phyloP scores from a whole-genome alignment of 2,888 invertebrate genomes.

The Nebria brevicollis region DNA sequence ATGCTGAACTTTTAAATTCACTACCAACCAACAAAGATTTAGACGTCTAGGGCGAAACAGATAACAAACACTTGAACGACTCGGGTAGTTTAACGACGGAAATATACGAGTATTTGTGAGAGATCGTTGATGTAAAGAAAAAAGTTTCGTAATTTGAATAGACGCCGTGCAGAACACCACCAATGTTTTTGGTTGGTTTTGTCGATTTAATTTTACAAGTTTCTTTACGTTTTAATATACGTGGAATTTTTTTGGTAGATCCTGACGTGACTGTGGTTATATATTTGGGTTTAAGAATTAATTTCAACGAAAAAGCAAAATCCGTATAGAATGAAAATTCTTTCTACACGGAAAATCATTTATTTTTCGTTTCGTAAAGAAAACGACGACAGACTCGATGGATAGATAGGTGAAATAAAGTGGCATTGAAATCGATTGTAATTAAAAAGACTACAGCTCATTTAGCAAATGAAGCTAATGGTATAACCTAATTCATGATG shows the following conservation, averaged over 20 bases:
- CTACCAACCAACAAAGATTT: constrained; percentile 4
- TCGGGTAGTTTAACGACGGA: constrained; percentile 19
- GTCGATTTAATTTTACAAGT: constrained; percentile 20
- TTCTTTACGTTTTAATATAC: neutral
- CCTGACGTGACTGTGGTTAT: neutral
- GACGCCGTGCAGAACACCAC: too few relatives aligned
- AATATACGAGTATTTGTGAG: constrained; percentile 25
- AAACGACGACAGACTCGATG: neutral
- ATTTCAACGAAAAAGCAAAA: neutral
- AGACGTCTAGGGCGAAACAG: constrained; percentile 18
- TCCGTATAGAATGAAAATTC: neutral
- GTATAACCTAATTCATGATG: constrained; percentile 35
- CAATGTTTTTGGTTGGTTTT: constrained; percentile 12
- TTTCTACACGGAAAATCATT: too few relatives aligned
- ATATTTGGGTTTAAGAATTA: neutral
- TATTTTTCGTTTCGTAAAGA: neutral
- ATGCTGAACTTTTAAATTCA: constrained; percentile 32
- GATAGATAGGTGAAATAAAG: neutral
- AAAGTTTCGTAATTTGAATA: too few relatives aligned
- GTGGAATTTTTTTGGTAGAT: neutral
- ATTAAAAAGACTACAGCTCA: constrained; percentile 42
- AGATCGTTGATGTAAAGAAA: constrained; percentile 18
- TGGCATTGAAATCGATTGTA: constrained; percentile 35
- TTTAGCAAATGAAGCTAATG: constrained; percentile 33
- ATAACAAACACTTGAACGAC: constrained; percentile 36